phyloP scores from a whole-genome alignment of 2,888 invertebrate species.

The Nysson spinosus region DNA sequence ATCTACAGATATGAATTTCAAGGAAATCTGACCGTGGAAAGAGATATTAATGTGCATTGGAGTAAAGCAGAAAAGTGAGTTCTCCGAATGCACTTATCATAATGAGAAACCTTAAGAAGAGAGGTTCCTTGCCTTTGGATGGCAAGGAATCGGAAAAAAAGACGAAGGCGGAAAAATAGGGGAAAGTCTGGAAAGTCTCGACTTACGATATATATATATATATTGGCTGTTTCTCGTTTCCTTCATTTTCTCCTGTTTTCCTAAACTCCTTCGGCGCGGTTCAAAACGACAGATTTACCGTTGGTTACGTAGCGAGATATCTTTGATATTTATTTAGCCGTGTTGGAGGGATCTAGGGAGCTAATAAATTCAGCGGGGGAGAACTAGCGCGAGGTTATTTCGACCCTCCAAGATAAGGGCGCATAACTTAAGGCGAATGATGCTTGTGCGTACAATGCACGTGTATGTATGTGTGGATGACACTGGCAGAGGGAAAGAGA shows the following conservation, averaged over 20 bases:
- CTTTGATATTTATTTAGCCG: conserved; percentile 62
- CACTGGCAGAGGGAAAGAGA: background rate
- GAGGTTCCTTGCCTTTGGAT: background rate
- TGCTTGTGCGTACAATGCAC: too few relatives aligned
- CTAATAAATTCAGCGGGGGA: conserved; percentile 56
- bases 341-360: conserved; percentile 19
- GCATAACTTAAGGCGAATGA: conserved; percentile 53
- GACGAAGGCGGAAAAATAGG: background rate
- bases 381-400: conserved; percentile 54
- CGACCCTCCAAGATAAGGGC: conserved; percentile 60
- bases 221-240: background rate
- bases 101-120: conserved; percentile 18
- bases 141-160: background rate
- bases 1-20: too few relatives aligned
- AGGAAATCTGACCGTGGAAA: too few relatives aligned
- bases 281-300: conserved; percentile 58
- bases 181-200: conserved; percentile 20
- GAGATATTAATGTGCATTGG: too few relatives aligned
- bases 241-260: conserved; percentile 33
- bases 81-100: conserved; percentile 14
- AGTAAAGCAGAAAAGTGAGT: too few relatives aligned
- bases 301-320: conserved; percentile 45
- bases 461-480: background rate
- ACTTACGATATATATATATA: background rate
- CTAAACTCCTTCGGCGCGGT: conserved; percentile 30